A percentile compares a stretch with the other conserved stretches of the same genome.
Conservation (phyloP, 2,888 invertebrate genomes). For the Andricus curvator region DNA sequence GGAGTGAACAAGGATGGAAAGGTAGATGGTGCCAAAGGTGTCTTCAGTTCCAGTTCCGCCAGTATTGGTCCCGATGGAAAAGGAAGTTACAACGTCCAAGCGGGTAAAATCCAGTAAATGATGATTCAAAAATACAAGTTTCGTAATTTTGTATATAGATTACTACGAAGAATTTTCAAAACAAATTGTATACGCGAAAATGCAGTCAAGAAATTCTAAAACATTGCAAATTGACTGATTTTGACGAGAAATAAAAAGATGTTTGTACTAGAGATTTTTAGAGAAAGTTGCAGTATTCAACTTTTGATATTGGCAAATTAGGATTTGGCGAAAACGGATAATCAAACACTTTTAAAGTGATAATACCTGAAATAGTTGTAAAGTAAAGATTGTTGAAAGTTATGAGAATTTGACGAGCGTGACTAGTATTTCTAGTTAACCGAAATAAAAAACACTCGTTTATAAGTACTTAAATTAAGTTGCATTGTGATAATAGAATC, state of each 20-base stretch:
- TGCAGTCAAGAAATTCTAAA: not conserved
- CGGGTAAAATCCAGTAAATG: conserved; percentile 74
- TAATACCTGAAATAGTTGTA: not conserved
- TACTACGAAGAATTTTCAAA: not conserved
- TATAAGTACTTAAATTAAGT: conserved; percentile 23
- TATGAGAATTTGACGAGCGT: not conserved
- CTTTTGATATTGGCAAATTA: no score
- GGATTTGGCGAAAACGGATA: no score
- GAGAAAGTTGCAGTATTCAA: not conserved
- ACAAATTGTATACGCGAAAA: not conserved
- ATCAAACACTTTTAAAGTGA: not conserved
- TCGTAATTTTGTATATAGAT: no score
- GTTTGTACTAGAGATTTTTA: not conserved
- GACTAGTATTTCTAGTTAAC: not conserved
- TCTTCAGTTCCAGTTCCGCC: conserved; percentile 79
- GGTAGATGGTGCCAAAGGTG: conserved; percentile 78
- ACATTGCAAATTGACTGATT: not conserved
- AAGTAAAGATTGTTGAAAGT: not conserved
- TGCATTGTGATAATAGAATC: conserved; percentile 31
- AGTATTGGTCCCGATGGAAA: conserved; percentile 78
- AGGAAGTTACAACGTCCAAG: conserved; percentile 79
- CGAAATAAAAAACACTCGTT: not conserved
- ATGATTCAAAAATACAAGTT: not conserved
- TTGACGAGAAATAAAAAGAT: not conserved
- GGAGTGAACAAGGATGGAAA: conserved; percentile 73